Evolutionary conservation across 2,888 invertebrate genomes (phyloP).

Genomic region (Protonemura montana): DNA sequence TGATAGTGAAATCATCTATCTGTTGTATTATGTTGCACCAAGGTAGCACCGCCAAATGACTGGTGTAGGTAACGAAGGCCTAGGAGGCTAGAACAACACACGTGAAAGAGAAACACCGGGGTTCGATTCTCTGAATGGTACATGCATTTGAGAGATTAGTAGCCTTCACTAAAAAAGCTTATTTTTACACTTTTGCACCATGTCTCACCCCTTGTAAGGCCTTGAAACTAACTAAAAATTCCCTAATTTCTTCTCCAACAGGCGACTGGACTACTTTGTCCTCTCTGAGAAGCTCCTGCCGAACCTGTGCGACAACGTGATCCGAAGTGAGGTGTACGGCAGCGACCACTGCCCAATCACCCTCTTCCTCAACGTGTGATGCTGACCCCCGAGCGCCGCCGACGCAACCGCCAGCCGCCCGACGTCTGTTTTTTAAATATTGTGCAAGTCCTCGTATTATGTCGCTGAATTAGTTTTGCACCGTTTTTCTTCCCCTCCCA

Average conservation of each 20-base stretch:
- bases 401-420: neutral
- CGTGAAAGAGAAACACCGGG: too few relatives aligned
- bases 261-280: constrained; percentile 96
- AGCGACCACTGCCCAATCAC: constrained; percentile 97
- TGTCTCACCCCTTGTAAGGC: too few relatives aligned
- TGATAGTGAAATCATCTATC: too few relatives aligned
- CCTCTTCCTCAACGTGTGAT: constrained; percentile 71
- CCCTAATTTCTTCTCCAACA: constrained; percentile 57
- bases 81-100: too few relatives aligned
- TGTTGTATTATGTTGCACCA: too few relatives aligned
- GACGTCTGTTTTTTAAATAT: neutral
- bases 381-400: neutral
- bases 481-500: neutral
- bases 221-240: too few relatives aligned
- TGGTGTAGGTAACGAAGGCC: too few relatives aligned
- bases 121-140: too few relatives aligned
- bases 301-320: constrained; percentile 84
- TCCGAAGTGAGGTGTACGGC: constrained; percentile 82
- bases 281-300: constrained; percentile 80
- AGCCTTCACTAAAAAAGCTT: too few relatives aligned
- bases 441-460: neutral
- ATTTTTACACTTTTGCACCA: too few relatives aligned
- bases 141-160: too few relatives aligned
- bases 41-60: too few relatives aligned
- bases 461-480: neutral